Conservation (phyloP, 1,140 invertebrate species). For the Caenorhabditis tropicalis region DNA sequence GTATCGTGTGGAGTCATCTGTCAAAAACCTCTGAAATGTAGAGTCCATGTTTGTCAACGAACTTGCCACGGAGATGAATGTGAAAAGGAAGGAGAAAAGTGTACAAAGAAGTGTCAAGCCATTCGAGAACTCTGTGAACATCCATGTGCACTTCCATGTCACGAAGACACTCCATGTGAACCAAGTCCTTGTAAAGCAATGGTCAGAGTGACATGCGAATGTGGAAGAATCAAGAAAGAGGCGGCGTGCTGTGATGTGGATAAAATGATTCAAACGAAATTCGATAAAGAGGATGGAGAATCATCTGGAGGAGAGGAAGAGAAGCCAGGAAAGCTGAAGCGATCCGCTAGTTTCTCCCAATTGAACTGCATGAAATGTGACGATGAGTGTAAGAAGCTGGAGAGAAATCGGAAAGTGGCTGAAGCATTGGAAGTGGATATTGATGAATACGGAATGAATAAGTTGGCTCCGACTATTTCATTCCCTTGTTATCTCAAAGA, state of each 20-base stretch:
- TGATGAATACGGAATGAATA: constrained; percentile 82
- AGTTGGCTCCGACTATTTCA: constrained; percentile 76
- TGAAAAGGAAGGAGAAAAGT: constrained; percentile 74
- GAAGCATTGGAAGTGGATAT: constrained; percentile 83
- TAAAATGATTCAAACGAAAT: not conserved
- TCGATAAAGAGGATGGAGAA: not conserved
- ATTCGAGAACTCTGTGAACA: constrained; percentile 81
- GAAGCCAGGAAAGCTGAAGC: constrained; percentile 65
- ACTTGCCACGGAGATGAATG: constrained; percentile 79
- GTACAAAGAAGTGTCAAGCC: constrained; percentile 81
- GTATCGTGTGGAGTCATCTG: constrained; percentile 90
- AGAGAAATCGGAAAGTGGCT: constrained; percentile 85
- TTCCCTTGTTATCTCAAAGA: constrained; percentile 88
- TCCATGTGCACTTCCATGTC: constrained; percentile 82
- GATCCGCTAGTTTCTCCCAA: constrained; percentile 45
- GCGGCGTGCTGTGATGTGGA: constrained; percentile 44
- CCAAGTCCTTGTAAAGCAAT: constrained; percentile 79
- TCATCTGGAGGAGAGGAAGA: constrained; percentile 15
- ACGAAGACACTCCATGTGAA: constrained; percentile 78
- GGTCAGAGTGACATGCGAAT: constrained; percentile 59
- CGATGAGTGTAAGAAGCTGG: constrained; percentile 85
- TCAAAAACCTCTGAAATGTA: constrained; percentile 80
- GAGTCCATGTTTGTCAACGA: constrained; percentile 81
- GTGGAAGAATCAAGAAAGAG: constrained; percentile 50
- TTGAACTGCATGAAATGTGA: constrained; percentile 81